These are phyloP conservation scores for Erythrocebus patas DNA, from an alignment of 2,113 vertebrate species.

Conservation along the genomic window DNA sequence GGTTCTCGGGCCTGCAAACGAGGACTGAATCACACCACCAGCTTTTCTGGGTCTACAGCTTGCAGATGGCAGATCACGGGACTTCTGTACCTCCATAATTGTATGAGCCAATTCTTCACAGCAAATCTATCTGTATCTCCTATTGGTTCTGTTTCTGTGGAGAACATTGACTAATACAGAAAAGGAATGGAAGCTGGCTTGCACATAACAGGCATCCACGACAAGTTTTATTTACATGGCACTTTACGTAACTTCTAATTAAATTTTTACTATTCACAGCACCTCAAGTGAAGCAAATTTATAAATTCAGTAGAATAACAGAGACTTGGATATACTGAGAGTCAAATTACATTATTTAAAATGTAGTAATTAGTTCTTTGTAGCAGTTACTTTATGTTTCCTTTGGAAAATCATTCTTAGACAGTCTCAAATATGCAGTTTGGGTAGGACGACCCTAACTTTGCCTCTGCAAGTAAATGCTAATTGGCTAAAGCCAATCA, in stretches of 20 bases:
- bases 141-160: background rate
- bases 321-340: background rate
- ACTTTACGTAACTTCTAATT: background rate
- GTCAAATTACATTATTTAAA: conserved; percentile 23
- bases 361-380: background rate
- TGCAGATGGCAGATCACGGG: background rate
- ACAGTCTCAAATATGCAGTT: background rate
- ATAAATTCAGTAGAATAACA: background rate
- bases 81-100: background rate
- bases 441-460: background rate
- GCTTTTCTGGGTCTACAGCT: background rate
- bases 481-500: background rate
- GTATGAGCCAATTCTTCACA: background rate
- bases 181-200: background rate
- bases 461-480: background rate
- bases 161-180: background rate
- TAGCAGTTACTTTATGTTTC: background rate
- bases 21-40: background rate
- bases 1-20: background rate
- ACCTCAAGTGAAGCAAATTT: conserved; percentile 7
- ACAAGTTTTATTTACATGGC: background rate
- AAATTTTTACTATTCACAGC: background rate
- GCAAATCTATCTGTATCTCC: background rate
- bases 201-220: background rate
- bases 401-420: background rate